Base-by-base conservation (phyloP, 2,113 vertebrate species). In the Sula dactylatra region DNA sequence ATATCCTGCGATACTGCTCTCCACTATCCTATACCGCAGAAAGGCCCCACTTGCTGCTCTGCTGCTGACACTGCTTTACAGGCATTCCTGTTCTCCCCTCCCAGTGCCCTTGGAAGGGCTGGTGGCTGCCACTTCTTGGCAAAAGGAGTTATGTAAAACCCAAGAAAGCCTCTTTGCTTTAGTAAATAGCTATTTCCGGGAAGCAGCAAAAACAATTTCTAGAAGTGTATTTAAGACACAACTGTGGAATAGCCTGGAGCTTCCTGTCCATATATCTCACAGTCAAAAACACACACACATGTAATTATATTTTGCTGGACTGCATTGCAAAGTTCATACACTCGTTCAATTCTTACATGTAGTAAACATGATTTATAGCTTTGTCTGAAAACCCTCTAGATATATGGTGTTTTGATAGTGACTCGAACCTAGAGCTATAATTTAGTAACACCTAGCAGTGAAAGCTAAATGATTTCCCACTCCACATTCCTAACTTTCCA, bases 401-500 rank as follows among this genome's bases (percentile, higher is more conserved):
- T 97, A 95, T 96, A 95, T 87, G 83, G 72, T 95, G 94, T 97
- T 97, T 97, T 95, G 97, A 96, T 95, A 91, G 93, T 78, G 96
- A 95, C 94, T 95, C 49, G 54, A 96, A 96, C 78, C 72, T 86
- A 93, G 86, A 18, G 17, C 86, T 90, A 88, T 95, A 97, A 97
- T 97, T 97, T 96, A 98, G 91, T 88, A 96, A 97, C 97, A 97
- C 97, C 97, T 97, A 94, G 84, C 88, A 97, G 97, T 88, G 89
- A 97, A 97, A 97, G 86, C 95, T 95, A 96, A 96, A 96, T 94
- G 76, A 97, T 97, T 96, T 97, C 96, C 93, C 94, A 95, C 97
- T 97, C 88, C 90, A 95, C 97, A 97, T 97, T 97, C 97, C 98
- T 97, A 96, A 97, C 95, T 97, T 97, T 96, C 86, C 85, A 89